Evolutionary conservation across 2,888 invertebrate species (phyloP).

Genomic region (Lymantria monacha): DNA sequence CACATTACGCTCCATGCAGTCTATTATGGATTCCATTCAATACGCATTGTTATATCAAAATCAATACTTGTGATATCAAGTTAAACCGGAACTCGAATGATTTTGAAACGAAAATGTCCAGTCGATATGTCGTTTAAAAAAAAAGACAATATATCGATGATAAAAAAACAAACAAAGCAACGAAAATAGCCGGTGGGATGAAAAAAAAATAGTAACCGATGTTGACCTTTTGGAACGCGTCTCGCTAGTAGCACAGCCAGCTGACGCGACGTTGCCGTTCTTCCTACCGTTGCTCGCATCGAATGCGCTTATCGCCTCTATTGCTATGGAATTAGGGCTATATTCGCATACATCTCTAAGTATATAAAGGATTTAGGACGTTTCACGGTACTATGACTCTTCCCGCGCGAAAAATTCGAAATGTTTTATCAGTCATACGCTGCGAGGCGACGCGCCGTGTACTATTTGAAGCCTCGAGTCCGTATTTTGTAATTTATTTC

Average conservation of each 20-base stretch:
- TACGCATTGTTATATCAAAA: conserved; percentile 22
- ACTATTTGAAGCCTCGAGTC: conserved; percentile 37
- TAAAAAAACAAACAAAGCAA: conserved; percentile 60
- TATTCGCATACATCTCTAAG: conserved; percentile 51
- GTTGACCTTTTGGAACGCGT: conserved; percentile 79
- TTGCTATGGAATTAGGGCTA: conserved; percentile 39
- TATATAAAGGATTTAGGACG: conserved; percentile 75
- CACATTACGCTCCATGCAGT: conserved; percentile 15
- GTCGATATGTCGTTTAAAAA: conserved; percentile 31
- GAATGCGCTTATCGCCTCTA: conserved; percentile 74
- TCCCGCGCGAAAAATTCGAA: conserved; percentile 82
- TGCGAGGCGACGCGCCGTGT: conserved; percentile 42
- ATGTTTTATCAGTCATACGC: conserved; percentile 74
- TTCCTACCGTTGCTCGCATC: conserved; percentile 51
- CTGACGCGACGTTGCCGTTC: conserved; percentile 79
- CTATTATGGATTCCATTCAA: conserved; percentile 16
- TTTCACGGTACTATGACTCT: conserved; percentile 64
- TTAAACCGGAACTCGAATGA: not conserved
- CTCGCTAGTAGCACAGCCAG: conserved; percentile 76
- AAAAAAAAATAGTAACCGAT: conserved; percentile 72
- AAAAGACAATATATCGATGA: conserved; percentile 47
- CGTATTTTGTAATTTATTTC: conserved; percentile 16
- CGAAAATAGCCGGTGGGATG: conserved; percentile 66
- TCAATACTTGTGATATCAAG: conserved; percentile 16
- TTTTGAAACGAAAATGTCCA: conserved; percentile 21